A percentile compares a stretch with the other conserved stretches of the same genome.
Evolutionary conservation across 1,140 invertebrate genomes (phyloP).

Genomic region (Nixonia krombeini): DNA sequence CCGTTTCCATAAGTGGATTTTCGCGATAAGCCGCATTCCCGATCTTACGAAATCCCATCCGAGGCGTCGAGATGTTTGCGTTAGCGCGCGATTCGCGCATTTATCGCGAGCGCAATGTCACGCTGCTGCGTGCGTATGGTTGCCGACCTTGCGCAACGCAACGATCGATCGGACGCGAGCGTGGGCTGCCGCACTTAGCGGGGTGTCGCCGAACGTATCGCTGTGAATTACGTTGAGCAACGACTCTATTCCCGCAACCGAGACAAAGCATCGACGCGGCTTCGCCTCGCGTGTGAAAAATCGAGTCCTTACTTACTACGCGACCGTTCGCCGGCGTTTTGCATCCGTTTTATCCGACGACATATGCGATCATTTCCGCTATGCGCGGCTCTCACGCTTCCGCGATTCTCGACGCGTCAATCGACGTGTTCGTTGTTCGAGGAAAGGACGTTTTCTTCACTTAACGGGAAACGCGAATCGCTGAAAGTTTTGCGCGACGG

Average conservation of each 20-base stretch:
- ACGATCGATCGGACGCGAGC: slow-evolving; percentile 42
- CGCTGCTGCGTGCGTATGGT: slow-evolving; percentile 35
- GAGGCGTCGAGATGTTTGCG: slow-evolving; percentile 39
- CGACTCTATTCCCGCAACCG: slow-evolving; percentile 19
- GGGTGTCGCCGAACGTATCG: slow-evolving; percentile 9
- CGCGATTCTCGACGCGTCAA: no score
- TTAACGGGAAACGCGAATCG: slow-evolving; percentile 10
- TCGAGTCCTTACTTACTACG: not conserved
- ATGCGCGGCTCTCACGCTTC: no score
- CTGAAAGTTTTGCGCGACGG: slow-evolving; percentile 28
- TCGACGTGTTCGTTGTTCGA: no score
- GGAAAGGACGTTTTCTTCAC: no score
- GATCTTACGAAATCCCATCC: no score
- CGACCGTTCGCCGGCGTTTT: no score
- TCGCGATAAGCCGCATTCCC: no score
- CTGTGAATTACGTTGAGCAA: slow-evolving; percentile 18
- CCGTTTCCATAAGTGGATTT: no score
- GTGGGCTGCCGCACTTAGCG: slow-evolving; percentile 23
- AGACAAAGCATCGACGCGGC: slow-evolving; percentile 4
- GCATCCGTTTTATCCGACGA: no score
- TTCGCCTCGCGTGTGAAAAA: slow-evolving; percentile 19
- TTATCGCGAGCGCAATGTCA: slow-evolving; percentile 44
- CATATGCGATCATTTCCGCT: no score
- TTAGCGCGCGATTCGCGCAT: no score
- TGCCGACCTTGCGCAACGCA: slow-evolving; percentile 48